phyloP scores from a whole-genome alignment of 2,113 vertebrate species.

The Seriola aureovittata region DNA sequence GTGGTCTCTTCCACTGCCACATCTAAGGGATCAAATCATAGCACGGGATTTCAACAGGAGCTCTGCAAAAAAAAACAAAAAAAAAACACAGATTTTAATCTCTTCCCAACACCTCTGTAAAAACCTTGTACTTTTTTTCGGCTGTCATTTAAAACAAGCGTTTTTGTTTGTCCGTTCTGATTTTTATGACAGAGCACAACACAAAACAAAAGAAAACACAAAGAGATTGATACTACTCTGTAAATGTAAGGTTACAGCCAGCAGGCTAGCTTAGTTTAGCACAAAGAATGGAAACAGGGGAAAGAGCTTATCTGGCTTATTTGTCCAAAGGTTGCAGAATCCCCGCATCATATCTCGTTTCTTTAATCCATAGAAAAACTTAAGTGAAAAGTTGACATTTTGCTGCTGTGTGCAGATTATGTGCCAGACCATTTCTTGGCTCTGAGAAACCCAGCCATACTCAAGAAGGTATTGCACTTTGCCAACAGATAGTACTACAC shows the following conservation, averaged over 20 bases:
- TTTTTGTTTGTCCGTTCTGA: neutral
- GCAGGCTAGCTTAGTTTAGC: neutral
- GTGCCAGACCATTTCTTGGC: neutral
- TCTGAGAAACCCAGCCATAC: neutral
- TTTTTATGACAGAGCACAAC: neutral
- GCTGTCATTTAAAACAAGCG: neutral
- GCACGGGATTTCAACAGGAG: neutral
- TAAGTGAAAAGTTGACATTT: neutral
- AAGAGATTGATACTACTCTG: neutral
- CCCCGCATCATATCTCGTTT: neutral
- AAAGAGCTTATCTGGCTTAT: neutral
- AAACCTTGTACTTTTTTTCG: neutral
- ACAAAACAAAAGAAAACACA: too few species aligned
- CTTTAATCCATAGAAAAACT: neutral
- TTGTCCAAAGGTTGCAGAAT: neutral
- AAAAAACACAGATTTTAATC: conserved; percentile 19
- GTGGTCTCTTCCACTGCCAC: conserved; percentile 41
- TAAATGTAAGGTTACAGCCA: neutral
- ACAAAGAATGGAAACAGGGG: neutral
- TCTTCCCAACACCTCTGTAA: neutral
- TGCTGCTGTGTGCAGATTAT: neutral
- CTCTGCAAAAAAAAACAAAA: conserved; percentile 34
- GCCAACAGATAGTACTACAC: neutral
- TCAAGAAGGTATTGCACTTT: neutral
- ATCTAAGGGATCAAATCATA: conserved; percentile 37